phyloP scores from a whole-genome alignment of 2,113 vertebrate species.

The Anarrhichthys ocellatus region DNA sequence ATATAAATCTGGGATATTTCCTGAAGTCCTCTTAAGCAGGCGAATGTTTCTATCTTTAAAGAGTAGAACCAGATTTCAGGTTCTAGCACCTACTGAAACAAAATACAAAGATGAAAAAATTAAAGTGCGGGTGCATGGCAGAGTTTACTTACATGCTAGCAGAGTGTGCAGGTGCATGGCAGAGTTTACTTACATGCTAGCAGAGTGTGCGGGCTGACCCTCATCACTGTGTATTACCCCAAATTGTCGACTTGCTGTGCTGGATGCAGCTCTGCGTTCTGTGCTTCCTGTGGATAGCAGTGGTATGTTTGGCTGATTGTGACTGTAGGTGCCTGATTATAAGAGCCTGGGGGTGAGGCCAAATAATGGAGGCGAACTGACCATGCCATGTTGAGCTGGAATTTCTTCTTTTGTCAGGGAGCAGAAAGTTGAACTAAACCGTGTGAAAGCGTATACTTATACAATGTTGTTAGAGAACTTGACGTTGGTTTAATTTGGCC shows the following conservation, averaged over 20 bases:
- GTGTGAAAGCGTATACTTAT: background rate
- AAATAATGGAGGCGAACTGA: background rate
- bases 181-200: background rate
- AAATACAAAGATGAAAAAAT: too few relatives aligned
- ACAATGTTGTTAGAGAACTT: background rate
- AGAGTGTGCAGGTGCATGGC: background rate
- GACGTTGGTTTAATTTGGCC: background rate
- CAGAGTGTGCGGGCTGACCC: background rate
- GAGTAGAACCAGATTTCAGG: too few relatives aligned
- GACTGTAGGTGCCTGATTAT: conserved; percentile 25
- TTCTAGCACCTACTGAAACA: too few relatives aligned
- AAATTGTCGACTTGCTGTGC: background rate
- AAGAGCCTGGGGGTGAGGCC: background rate
- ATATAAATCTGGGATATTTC: too few relatives aligned
- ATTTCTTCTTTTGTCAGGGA: background rate
- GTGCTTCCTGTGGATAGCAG: conserved; percentile 22
- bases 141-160: conserved; percentile 1
- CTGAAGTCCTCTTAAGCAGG: too few relatives aligned
- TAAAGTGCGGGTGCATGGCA: background rate
- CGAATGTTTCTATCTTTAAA: too few relatives aligned
- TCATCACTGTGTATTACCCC: conserved; percentile 6
- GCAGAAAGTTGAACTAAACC: background rate
- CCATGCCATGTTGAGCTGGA: background rate
- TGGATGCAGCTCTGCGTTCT: background rate
- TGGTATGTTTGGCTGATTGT: conserved; percentile 15